Percentiles rank a stretch among this genome's conserved stretches.
Evolutionary conservation across 2,888 invertebrate genomes (phyloP).

Genomic region (Drosophila ochracea): DNA sequence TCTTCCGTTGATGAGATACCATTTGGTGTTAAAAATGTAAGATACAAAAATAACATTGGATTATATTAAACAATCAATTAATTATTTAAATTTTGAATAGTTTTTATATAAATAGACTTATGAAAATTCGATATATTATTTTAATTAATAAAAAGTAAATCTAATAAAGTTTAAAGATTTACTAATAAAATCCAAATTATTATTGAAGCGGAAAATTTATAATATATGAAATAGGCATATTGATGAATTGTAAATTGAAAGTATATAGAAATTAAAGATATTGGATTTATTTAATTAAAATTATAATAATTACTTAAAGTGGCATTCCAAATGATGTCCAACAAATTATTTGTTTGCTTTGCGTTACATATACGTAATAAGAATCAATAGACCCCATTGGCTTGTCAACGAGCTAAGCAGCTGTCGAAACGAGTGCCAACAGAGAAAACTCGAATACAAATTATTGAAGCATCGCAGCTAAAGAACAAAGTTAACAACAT

Average conservation of each 20-base stretch:
- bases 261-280: neutral
- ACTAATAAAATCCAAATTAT: neutral
- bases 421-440: constrained; percentile 39
- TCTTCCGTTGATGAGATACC: constrained; percentile 9
- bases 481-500: constrained; percentile 52
- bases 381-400: constrained; percentile 5
- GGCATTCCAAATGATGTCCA: neutral
- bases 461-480: constrained; percentile 40
- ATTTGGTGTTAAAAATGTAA: neutral
- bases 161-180: neutral
- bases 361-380: neutral
- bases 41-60: neutral
- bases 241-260: neutral
- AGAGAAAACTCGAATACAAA: constrained; percentile 49
- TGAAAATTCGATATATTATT: neutral
- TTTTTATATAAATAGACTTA: neutral
- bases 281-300: neutral
- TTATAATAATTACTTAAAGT: neutral
- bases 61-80: neutral
- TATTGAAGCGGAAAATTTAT: neutral
- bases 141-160: neutral
- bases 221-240: neutral
- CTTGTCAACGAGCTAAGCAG: neutral
- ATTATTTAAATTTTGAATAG: neutral
- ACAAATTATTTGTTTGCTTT: rapidly evolving